These are phyloP conservation scores for Varroa destructor DNA, from an alignment of 1,140 invertebrate species.

Conservation along the genomic window DNA sequence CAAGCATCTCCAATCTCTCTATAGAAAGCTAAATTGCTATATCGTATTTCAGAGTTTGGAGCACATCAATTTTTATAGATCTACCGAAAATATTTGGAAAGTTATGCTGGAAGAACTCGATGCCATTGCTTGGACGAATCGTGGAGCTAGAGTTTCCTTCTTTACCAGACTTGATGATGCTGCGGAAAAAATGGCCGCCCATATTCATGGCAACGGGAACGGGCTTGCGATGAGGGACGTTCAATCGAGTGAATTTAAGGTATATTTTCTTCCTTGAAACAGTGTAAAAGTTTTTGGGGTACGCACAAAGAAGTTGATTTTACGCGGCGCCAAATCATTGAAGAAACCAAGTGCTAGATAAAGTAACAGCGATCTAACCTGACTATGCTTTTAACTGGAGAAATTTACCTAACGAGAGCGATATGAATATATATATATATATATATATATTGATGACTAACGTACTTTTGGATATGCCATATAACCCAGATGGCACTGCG, in stretches of 20 bases:
- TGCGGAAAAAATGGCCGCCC: constrained; percentile 65
- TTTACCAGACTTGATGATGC: constrained; percentile 74
- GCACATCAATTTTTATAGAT: constrained; percentile 65
- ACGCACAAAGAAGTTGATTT: too few species aligned
- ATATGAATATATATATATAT: constrained; percentile 42
- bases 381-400: too few species aligned
- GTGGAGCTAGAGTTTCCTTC: constrained; percentile 60
- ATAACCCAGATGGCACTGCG: too few species aligned
- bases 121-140: constrained; percentile 60
- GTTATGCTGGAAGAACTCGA: constrained; percentile 64
- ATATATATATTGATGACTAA: constrained; percentile 33
- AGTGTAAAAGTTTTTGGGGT: too few species aligned
- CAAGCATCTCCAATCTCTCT: too few species aligned
- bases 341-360: too few species aligned
- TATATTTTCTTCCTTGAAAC: constrained; percentile 40
- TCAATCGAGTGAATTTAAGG: constrained; percentile 46
- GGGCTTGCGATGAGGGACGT: constrained; percentile 62
- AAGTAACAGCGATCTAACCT: too few species aligned
- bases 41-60: constrained; percentile 48
- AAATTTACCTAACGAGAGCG: too few species aligned
- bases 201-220: constrained; percentile 72
- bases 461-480: too few species aligned
- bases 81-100: constrained; percentile 61
- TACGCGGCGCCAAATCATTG: too few species aligned
- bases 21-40: too few species aligned